Evolutionary conservation across 1,140 invertebrate species (phyloP), one percentile per base, ranked within the genome.

Genomic region (Venturia canescens): DNA sequence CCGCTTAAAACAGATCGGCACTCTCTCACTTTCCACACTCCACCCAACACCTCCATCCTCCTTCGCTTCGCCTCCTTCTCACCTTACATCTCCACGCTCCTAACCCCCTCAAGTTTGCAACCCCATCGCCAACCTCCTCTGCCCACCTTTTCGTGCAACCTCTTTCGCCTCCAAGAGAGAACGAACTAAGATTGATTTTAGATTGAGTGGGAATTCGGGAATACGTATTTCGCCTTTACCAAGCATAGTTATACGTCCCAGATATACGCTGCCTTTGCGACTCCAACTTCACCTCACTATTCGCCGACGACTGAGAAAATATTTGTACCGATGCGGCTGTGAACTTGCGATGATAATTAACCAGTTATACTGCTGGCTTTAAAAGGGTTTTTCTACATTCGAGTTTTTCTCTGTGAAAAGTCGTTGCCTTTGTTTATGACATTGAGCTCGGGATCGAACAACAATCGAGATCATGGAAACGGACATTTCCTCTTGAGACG

Each of bases 121-220:
- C 60, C 60, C 60, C 60, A 26, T 63, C 80, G 83, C 78, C 78
- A 78, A 75, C 80, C 66, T 57, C 48, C 53, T 76, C 60, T 26
- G 21, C 16, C 50, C 26, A 16, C 23, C 57, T 71, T 78, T 53
- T 78, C 57, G 48, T 34, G 80, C 80, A 83, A 78, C 44, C 84
- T 66, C 78, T 83, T 81, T 38, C 81, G 80, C 83, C 85, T 83
- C 86, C 3, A 26, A 63, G 86, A 63, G 86, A 86, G 87, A 87
- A 89, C 86, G 88, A 90, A 89, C 88, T 88, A 90, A 90, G 89
- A 91, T 91, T 90, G 89, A 90, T 91, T 91, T 90, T 90, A 90
- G 89, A 91, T 90, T 90, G 89, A 85, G 82, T 87, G 87, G 87
- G 88, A 90, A 90, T 91, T 89, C 88, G 50, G 86, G 87, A 89